A percentile compares a stretch with the other conserved stretches of the same genome.
These are phyloP conservation scores for Drosophila paramelanica DNA, from an alignment of 2,888 invertebrate genomes.

Conservation along the genomic window DNA sequence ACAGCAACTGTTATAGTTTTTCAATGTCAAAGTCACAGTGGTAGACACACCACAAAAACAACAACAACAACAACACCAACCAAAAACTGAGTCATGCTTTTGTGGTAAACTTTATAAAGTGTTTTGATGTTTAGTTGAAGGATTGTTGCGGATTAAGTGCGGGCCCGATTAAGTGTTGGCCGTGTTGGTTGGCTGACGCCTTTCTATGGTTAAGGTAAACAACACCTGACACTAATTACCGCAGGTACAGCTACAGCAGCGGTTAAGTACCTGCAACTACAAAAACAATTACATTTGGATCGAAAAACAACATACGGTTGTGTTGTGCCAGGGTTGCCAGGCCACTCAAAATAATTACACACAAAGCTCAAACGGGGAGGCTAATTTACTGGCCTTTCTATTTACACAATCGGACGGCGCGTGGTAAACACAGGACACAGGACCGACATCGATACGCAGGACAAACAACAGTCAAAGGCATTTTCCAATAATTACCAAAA, in stretches of 20 bases:
- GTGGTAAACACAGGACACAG: conserved; percentile 48
- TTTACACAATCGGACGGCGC: conserved; percentile 62
- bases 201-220: conserved; percentile 9
- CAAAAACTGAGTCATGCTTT: conserved; percentile 56
- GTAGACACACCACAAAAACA: conserved; percentile 19
- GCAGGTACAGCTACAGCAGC: conserved; percentile 13
- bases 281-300: conserved; percentile 69
- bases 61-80: conserved; percentile 6
- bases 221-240: conserved; percentile 72
- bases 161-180: conserved; percentile 3
- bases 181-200: not conserved
- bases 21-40: conserved; percentile 73
- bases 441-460: conserved; percentile 15
- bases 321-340: conserved; percentile 65
- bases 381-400: conserved; percentile 65
- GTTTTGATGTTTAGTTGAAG: conserved; percentile 33
- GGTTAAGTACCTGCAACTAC: conserved; percentile 39
- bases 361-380: conserved; percentile 29
- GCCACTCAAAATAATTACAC: conserved; percentile 70
- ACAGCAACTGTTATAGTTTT: conserved; percentile 52
- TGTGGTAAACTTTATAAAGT: conserved; percentile 39
- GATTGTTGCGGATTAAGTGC: conserved; percentile 14
- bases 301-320: conserved; percentile 37
- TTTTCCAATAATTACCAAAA: conserved; percentile 77
- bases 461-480: conserved; percentile 41